phyloP scores from a whole-genome alignment of 2,888 invertebrate genomes.

The Xanthia togata region DNA sequence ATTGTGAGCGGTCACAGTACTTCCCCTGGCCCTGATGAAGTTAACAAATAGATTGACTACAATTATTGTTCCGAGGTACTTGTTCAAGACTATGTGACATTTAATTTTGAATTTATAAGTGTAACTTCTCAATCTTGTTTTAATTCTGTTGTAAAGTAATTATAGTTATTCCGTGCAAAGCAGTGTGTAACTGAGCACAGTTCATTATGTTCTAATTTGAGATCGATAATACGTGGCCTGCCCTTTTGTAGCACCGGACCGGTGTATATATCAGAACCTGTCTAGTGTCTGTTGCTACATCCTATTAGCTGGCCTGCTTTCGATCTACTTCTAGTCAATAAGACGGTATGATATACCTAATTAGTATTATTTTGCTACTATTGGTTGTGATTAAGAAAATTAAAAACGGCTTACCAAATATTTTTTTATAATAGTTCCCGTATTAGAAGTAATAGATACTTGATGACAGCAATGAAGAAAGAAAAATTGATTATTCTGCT shows the following conservation, averaged over 20 bases:
- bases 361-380: too few species aligned
- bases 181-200: not conserved
- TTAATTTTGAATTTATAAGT: too few species aligned
- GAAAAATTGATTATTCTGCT: not conserved
- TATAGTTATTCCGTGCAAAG: not conserved
- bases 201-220: slow-evolving; percentile 11
- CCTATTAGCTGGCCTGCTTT: slow-evolving; percentile 8
- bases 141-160: too few species aligned
- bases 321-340: not conserved
- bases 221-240: slow-evolving; percentile 5
- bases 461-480: not conserved
- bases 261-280: not conserved
- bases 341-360: not conserved
- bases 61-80: too few species aligned
- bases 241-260: slow-evolving; percentile 23
- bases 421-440: not conserved
- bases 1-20: too few species aligned
- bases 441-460: not conserved
- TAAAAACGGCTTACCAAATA: too few species aligned
- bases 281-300: not conserved
- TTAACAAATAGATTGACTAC: too few species aligned
- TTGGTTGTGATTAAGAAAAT: too few species aligned
- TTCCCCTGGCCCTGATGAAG: too few species aligned
- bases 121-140: too few species aligned
- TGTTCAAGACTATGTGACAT: too few species aligned